Conservation (phyloP, 30 jellyfish, hydroid and myxozoan species). For the Chironex yamaguchii region DNA sequence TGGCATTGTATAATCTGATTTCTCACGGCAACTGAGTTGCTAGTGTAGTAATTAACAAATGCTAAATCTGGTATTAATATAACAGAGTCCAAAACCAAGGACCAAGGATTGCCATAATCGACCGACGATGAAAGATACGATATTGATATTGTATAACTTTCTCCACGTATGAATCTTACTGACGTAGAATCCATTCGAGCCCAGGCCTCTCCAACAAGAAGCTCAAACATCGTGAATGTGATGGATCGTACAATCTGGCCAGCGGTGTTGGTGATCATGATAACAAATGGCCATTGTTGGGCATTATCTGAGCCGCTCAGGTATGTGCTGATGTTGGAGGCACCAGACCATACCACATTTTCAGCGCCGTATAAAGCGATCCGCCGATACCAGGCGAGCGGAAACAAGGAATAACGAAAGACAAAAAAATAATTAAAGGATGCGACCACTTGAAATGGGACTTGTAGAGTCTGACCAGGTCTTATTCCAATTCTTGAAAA, state of each 20-base stretch:
- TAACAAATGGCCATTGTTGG: slow-evolving; percentile 59
- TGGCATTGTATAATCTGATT: slow-evolving; percentile 68
- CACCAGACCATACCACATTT: slow-evolving; percentile 80
- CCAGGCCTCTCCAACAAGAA: slow-evolving; percentile 73
- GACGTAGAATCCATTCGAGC: slow-evolving; percentile 62
- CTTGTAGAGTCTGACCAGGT: slow-evolving; percentile 33
- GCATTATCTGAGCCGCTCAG: slow-evolving; percentile 70
- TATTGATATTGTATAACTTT: slow-evolving; percentile 58
- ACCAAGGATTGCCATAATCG: slow-evolving; percentile 89
- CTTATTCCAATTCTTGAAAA: not conserved
- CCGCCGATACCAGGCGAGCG: slow-evolving; percentile 70
- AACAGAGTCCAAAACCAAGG: slow-evolving; percentile 83
- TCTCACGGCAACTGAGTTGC: slow-evolving; percentile 30
- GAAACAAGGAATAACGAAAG: slow-evolving; percentile 88
- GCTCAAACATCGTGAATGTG: slow-evolving; percentile 48
- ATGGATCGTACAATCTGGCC: not conserved
- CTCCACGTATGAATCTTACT: slow-evolving; percentile 35
- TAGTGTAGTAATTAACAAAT: slow-evolving; percentile 33
- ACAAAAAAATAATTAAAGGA: slow-evolving; percentile 59
- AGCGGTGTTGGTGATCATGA: slow-evolving; percentile 10
- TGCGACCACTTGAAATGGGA: slow-evolving; percentile 79
- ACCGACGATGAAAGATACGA: slow-evolving; percentile 42
- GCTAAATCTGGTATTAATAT: slow-evolving; percentile 76
- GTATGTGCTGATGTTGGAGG: slow-evolving; percentile 27
- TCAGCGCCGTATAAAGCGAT: slow-evolving; percentile 84